Percentiles rank a stretch among this genome's conserved stretches.
Evolutionary conservation across 64 coral and sea anemone species (phyloP).

Genomic region (Porites lutea): DNA sequence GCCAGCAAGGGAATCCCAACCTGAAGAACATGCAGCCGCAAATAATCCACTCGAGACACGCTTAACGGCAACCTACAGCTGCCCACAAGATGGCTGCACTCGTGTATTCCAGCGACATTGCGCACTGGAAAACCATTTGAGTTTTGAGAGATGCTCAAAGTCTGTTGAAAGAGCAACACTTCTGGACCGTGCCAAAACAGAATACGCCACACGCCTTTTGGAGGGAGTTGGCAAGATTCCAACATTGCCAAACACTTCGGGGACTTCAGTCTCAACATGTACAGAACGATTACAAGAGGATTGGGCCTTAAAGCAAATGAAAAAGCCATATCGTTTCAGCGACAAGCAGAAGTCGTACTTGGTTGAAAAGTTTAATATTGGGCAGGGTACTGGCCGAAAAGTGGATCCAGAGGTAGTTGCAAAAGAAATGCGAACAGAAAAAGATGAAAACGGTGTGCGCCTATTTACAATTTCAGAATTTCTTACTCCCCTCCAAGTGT

Average conservation of each 20-base stretch:
- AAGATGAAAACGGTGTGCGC: slow-evolving; percentile 9
- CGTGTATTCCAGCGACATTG: slow-evolving; percentile 28
- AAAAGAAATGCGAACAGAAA: slow-evolving; percentile 56
- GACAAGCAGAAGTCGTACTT: slow-evolving; percentile 66
- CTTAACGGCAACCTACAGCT: not conserved
- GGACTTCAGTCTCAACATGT: not conserved
- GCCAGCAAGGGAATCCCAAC: not conserved
- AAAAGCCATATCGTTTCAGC: slow-evolving; percentile 51
- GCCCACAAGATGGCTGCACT: slow-evolving; percentile 44
- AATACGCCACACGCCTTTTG: slow-evolving; percentile 3
- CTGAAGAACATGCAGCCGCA: not conserved
- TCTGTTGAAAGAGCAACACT: slow-evolving; percentile 60
- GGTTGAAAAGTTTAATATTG: slow-evolving; percentile 43
- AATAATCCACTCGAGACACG: not conserved
- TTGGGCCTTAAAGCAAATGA: slow-evolving; percentile 53
- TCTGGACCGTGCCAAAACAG: slow-evolving; percentile 48
- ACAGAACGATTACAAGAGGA: slow-evolving; percentile 18
- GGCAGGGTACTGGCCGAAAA: slow-evolving; percentile 56
- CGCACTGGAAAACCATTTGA: slow-evolving; percentile 48
- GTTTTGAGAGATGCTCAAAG: slow-evolving; percentile 32
- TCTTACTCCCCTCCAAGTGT: slow-evolving; percentile 55
- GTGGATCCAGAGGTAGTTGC: slow-evolving; percentile 43
- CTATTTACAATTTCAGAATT: slow-evolving; percentile 53
- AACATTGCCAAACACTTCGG: slow-evolving; percentile 15
- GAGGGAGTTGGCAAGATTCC: slow-evolving; percentile 44